phyloP scores from a whole-genome alignment of 1,140 invertebrate species.

The Saxidomus purpurata region DNA sequence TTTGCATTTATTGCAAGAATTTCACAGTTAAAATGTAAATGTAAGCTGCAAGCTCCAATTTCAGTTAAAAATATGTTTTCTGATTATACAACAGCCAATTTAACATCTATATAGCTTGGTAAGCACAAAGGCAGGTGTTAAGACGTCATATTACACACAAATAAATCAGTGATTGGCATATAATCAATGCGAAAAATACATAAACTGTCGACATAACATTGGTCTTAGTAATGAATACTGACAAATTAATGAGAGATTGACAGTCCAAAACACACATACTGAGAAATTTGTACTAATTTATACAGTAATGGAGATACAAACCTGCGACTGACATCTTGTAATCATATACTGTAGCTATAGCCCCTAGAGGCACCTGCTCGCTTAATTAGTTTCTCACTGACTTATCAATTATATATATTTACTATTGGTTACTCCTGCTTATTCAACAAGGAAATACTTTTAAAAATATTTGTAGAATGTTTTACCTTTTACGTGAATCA shows the following conservation, averaged over 20 bases:
- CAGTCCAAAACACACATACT: neutral
- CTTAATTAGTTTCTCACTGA: constrained; percentile 19
- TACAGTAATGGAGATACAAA: neutral
- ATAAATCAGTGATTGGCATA: no score
- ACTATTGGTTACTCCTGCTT: neutral
- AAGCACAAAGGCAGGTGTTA: no score
- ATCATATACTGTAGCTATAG: neutral
- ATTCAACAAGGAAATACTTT: constrained; percentile 7
- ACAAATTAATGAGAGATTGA: neutral
- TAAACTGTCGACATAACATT: no score
- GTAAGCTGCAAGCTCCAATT: no score
- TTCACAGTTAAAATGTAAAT: no score
- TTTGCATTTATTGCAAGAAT: no score
- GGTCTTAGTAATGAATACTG: neutral
- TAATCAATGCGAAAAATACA: no score
- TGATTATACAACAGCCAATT: no score
- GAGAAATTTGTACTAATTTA: neutral
- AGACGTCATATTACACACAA: no score
- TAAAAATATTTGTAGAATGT: constrained; percentile 13
- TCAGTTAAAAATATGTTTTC: no score
- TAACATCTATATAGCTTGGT: no score
- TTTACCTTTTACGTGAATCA: neutral
- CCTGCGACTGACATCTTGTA: neutral
- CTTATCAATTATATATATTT: constrained; percentile 32
- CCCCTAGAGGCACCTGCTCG: neutral